phyloP scores from a whole-genome alignment of 2,113 vertebrate species.

The Pleuronectes platessa region DNA sequence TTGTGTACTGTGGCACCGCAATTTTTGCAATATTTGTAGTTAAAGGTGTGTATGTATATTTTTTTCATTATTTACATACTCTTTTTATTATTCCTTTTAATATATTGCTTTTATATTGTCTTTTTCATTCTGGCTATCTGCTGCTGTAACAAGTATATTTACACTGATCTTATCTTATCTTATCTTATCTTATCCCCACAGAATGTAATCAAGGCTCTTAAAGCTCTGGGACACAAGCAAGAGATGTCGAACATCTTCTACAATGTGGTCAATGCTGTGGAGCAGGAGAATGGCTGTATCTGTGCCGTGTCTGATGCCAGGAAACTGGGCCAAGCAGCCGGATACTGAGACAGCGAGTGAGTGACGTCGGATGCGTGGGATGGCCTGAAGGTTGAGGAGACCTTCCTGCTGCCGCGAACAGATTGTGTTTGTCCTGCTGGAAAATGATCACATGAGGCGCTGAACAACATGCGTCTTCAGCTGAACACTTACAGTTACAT shows the following conservation, averaged over 20 bases:
- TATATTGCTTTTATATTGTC: neutral
- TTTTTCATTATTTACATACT: neutral
- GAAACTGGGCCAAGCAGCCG: slow-evolving; percentile 85
- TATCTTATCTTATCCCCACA: slow-evolving; percentile 50
- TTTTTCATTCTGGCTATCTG: neutral
- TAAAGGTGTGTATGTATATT: too few species aligned
- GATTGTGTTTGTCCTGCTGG: slow-evolving; percentile 21
- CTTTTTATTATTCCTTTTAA: too few species aligned
- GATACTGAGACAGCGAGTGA: slow-evolving; percentile 80
- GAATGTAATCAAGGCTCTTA: slow-evolving; percentile 77
- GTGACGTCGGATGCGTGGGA: neutral
- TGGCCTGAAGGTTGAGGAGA: slow-evolving; percentile 11
- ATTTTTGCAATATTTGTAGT: too few species aligned
- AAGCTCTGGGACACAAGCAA: slow-evolving; percentile 75
- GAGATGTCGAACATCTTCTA: fast-evolving
- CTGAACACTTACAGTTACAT: slow-evolving; percentile 5
- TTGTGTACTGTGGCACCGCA: too few species aligned
- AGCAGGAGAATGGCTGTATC: slow-evolving; percentile 82
- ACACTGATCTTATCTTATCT: neutral
- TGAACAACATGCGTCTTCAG: slow-evolving; percentile 1
- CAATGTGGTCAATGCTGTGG: slow-evolving; percentile 89
- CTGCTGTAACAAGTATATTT: neutral
- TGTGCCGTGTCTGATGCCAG: slow-evolving; percentile 86
- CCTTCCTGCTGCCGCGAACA: slow-evolving; percentile 1
- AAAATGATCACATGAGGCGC: slow-evolving; percentile 11